phyloP scores from a whole-genome alignment of 2,888 invertebrate genomes.

The Torymus aiolomorphi region DNA sequence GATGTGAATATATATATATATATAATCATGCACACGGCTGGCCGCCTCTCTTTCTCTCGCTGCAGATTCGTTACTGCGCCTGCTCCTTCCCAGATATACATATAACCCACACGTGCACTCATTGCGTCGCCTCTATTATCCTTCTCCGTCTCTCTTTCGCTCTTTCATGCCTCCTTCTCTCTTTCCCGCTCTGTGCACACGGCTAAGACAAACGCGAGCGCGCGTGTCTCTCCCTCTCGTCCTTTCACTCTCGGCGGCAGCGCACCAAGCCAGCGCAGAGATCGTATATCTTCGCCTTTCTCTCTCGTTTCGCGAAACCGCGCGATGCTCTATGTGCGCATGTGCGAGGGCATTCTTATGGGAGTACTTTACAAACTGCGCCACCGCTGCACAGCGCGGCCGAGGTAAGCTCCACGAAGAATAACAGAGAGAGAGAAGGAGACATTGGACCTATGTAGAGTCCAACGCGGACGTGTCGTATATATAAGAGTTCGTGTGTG shows the following conservation, averaged over 20 bases:
- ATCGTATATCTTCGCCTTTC: slow-evolving; percentile 53
- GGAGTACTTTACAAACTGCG: slow-evolving; percentile 40
- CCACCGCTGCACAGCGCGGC: background rate
- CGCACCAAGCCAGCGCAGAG: slow-evolving; percentile 10
- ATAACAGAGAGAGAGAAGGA: too few species aligned
- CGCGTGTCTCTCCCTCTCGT: slow-evolving; percentile 24
- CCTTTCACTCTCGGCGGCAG: slow-evolving; percentile 50
- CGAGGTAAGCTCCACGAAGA: background rate
- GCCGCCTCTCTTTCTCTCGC: too few species aligned
- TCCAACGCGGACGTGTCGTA: too few species aligned
- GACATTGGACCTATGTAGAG: too few species aligned
- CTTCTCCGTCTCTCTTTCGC: too few species aligned
- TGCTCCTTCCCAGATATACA: background rate
- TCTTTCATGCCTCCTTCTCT: background rate
- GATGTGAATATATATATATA: too few species aligned
- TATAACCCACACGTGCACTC: background rate
- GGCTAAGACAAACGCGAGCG: slow-evolving; percentile 6
- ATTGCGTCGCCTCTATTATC: background rate
- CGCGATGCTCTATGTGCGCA: background rate
- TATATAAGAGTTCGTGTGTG: too few species aligned
- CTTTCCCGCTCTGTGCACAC: background rate
- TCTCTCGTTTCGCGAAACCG: slow-evolving; percentile 49
- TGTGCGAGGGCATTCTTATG: slow-evolving; percentile 40
- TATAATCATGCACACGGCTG: too few species aligned
- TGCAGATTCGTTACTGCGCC: too few species aligned